Evolutionary conservation across 2,797 vertebrate species (phyloP).

Genomic region (Miichthys miiuy): DNA sequence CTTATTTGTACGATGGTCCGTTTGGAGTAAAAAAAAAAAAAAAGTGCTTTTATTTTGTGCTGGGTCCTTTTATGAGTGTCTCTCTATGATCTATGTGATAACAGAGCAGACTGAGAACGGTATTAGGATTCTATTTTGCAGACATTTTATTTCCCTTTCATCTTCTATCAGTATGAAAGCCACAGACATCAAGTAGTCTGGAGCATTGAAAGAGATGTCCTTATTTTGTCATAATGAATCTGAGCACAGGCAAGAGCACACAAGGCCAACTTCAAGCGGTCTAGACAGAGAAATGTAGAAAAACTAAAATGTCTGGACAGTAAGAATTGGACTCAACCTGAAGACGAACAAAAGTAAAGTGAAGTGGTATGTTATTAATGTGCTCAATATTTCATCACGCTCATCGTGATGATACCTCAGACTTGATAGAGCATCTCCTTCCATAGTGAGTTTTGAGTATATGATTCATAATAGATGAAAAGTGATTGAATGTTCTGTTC

Average conservation of each 20-base stretch:
- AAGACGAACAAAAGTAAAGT: conserved; percentile 42
- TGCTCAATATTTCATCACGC: conserved; percentile 51
- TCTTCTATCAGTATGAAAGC: conserved; percentile 69
- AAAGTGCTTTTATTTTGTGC: conserved; percentile 58
- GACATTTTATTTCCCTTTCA: conserved; percentile 70
- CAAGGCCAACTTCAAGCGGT: conserved; percentile 32
- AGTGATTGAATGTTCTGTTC: conserved; percentile 70
- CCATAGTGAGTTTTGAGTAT: conserved; percentile 56
- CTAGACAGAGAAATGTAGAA: conserved; percentile 23
- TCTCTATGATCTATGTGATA: conserved; percentile 72
- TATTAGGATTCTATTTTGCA: conserved; percentile 64
- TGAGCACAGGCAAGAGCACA: conserved; percentile 25
- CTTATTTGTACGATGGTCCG: conserved; percentile 52
- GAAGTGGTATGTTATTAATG: conserved; percentile 47
- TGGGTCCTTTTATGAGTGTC: conserved; percentile 51
- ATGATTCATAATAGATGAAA: conserved; percentile 69
- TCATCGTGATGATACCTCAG: conserved; percentile 38
- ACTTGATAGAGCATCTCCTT: conserved; percentile 60
- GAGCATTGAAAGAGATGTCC: conserved; percentile 54
- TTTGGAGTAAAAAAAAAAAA: conserved; percentile 7
- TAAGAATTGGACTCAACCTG: conserved; percentile 19
- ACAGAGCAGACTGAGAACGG: conserved; percentile 37
- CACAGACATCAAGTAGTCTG: conserved; percentile 61
- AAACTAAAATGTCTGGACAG: conserved; percentile 26
- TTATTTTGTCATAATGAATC: conserved; percentile 64